Conservation (phyloP, 2,797 vertebrate genomes). For the Nyctibius grandis region DNA sequence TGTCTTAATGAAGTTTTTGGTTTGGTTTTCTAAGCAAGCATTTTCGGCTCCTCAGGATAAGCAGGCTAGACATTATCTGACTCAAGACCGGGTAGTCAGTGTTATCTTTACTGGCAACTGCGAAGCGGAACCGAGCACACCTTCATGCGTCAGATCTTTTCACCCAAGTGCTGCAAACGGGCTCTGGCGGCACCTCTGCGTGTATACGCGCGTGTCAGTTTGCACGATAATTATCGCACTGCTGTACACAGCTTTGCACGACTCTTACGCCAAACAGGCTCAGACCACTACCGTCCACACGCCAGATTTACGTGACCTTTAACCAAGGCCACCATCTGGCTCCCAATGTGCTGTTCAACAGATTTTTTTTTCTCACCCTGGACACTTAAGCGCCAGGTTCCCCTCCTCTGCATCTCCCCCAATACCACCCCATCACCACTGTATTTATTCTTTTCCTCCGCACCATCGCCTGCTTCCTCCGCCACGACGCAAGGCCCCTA, state of each 20-base stretch:
- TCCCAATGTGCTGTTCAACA: slow-evolving; percentile 6
- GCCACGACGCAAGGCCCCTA: slow-evolving; percentile 48
- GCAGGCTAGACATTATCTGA: slow-evolving; percentile 56
- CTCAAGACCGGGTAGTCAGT: slow-evolving; percentile 30
- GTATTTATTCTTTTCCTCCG: slow-evolving; percentile 10
- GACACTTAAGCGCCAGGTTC: neutral
- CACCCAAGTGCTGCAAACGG: slow-evolving; percentile 39
- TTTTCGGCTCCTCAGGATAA: slow-evolving; percentile 56
- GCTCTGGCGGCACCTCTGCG: slow-evolving; percentile 32
- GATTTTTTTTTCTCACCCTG: neutral
- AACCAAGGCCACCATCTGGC: slow-evolving; percentile 2
- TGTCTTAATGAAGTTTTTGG: slow-evolving; percentile 68
- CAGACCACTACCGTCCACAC: slow-evolving; percentile 5
- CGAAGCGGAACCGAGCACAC: slow-evolving; percentile 20
- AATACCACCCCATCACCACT: slow-evolving; percentile 48
- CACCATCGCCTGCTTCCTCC: slow-evolving; percentile 62
- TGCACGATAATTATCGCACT: neutral
- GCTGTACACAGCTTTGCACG: slow-evolving; percentile 6
- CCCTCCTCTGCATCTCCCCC: slow-evolving; percentile 36
- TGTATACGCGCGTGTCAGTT: neutral
- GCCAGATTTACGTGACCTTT: neutral
- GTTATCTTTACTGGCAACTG: slow-evolving; percentile 42
- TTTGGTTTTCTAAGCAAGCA: slow-evolving; percentile 59
- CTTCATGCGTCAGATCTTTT: slow-evolving; percentile 53
- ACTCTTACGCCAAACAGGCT: neutral